These are phyloP conservation scores for Lamproptera curius DNA, from an alignment of 2,888 invertebrate genomes.

Conservation along the genomic window DNA sequence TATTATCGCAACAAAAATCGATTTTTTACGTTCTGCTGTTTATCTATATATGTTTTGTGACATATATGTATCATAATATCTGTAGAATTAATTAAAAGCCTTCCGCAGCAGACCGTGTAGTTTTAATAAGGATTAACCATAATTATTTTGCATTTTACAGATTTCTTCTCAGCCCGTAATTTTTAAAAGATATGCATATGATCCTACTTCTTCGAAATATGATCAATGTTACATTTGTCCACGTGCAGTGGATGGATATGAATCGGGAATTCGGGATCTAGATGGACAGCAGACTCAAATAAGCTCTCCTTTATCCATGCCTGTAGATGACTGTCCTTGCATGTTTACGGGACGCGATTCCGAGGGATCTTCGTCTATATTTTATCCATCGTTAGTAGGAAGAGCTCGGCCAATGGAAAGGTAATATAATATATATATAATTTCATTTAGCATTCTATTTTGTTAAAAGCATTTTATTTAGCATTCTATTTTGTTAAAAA, in stretches of 20 bases:
- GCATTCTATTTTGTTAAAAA: no score
- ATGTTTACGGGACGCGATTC: slow-evolving; percentile 37
- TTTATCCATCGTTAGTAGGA: slow-evolving; percentile 40
- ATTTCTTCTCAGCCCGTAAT: slow-evolving; percentile 42
- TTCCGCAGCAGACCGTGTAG: no score
- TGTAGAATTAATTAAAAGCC: no score
- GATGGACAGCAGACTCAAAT: slow-evolving; percentile 7
- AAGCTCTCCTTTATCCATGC: not conserved
- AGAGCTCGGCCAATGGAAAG: slow-evolving; percentile 36
- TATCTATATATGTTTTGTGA: no score
- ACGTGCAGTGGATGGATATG: slow-evolving; percentile 25
- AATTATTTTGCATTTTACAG: no score
- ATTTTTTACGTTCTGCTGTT: no score
- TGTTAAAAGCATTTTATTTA: no score
- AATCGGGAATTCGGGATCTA: slow-evolving; percentile 3
- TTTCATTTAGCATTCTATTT: no score
- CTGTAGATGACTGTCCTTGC: slow-evolving; percentile 24
- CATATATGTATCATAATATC: no score
- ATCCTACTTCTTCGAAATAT: slow-evolving; percentile 30
- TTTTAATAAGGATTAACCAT: no score
- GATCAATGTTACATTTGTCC: slow-evolving; percentile 57
- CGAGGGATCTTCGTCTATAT: slow-evolving; percentile 49
- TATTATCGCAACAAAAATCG: no score
- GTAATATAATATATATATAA: no score
- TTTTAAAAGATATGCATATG: slow-evolving; percentile 26